Evolutionary conservation across 2,888 invertebrate genomes (phyloP).

Genomic region (Polymixis flavicincta): DNA sequence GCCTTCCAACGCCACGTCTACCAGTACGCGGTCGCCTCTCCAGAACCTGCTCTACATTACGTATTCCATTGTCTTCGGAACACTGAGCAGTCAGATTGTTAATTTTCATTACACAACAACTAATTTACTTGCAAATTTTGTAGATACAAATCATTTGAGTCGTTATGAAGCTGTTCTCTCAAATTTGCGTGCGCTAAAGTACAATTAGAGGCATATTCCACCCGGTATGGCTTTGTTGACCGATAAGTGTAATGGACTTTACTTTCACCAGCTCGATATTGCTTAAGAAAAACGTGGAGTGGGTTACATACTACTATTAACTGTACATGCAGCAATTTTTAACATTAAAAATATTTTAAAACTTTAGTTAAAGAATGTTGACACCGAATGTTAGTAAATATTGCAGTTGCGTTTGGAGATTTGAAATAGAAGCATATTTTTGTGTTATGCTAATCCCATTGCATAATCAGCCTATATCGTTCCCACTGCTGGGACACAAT

Average conservation of each 20-base stretch:
- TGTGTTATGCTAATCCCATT: neutral
- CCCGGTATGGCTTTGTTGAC: slow-evolving; percentile 52
- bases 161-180: slow-evolving; percentile 17
- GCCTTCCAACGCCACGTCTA: too few relatives aligned
- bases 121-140: slow-evolving; percentile 30
- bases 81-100: slow-evolving; percentile 32
- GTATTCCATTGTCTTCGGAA: slow-evolving; percentile 31
- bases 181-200: slow-evolving; percentile 45
- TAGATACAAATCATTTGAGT: slow-evolving; percentile 33
- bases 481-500: too few relatives aligned
- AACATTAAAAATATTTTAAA: slow-evolving; percentile 17
- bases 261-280: slow-evolving; percentile 68
- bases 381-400: slow-evolving; percentile 33
- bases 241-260: slow-evolving; percentile 62
- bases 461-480: too few relatives aligned
- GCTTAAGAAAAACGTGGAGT: slow-evolving; percentile 61
- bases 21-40: too few relatives aligned
- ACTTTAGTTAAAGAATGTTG: slow-evolving; percentile 13
- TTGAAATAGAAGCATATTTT: neutral
- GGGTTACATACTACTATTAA: slow-evolving; percentile 46
- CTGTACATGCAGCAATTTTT: slow-evolving; percentile 50
- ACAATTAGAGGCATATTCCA: slow-evolving; percentile 51
- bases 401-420: slow-evolving; percentile 6
- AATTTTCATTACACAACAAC: slow-evolving; percentile 27
- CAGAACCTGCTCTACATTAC: neutral